These are phyloP conservation scores for Amblyteles armatorius DNA, from an alignment of 2,888 invertebrate genomes.

Conservation along the genomic window DNA sequence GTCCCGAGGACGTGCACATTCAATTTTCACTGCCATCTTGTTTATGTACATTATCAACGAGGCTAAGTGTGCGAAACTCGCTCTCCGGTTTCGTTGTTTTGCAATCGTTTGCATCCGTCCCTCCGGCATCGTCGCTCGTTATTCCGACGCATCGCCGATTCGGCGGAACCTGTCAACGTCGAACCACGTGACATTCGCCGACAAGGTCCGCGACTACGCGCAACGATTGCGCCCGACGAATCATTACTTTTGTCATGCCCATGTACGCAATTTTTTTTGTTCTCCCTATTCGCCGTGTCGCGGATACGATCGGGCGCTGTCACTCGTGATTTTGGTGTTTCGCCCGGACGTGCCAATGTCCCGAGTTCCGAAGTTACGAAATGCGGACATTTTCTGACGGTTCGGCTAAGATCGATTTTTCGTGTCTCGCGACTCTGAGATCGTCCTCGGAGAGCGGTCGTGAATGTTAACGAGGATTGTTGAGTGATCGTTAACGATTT, in stretches of 20 bases:
- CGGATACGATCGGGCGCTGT: not conserved
- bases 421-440: not conserved
- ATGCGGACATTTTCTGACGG: not conserved
- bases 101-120: not conserved
- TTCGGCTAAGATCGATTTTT: not conserved
- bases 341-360: not conserved
- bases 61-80: not conserved
- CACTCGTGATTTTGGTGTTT: not conserved
- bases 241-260: not conserved
- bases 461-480: not conserved
- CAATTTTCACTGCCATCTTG: constrained; percentile 57
- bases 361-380: not conserved
- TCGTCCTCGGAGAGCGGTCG: not conserved
- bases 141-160: not conserved
- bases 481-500: not conserved
- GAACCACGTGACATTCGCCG: constrained; percentile 62
- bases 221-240: not conserved
- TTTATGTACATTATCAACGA: constrained; percentile 38
- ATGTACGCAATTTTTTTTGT: not conserved
- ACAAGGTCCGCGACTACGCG: constrained; percentile 52
- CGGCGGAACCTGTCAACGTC: constrained; percentile 41
- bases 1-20: constrained; percentile 12
- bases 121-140: not conserved
- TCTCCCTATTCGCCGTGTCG: not conserved
- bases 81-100: constrained; percentile 8